Evolutionary conservation across 2,797 vertebrate species (phyloP), one percentile per base, ranked within the genome.

Genomic region (Rhinatrema bivittatum): DNA sequence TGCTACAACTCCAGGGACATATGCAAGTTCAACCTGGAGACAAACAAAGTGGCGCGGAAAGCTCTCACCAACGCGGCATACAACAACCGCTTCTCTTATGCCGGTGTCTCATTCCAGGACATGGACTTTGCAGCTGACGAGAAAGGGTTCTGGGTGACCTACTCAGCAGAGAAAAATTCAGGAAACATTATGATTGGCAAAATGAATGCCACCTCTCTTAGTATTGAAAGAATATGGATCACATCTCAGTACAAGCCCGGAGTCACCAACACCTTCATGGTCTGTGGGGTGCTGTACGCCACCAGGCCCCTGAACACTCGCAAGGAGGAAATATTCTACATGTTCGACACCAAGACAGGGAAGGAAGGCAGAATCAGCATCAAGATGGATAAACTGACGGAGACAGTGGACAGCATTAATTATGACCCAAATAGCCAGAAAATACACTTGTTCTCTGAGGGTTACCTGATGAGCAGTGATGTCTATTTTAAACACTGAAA

Each of bases 61-160:
- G 5, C 31, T 1, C 18, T 70, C 29, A 16, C 72, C 9, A 47
- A 56, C 3, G 77, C 81, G 1, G 43, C 45, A 8, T 60, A 36
- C 26, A 85, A 78, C 38, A 29, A 49, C 12, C 48, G n/a, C 10
- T 86, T 81, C 36, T 81, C 82, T 1, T 88, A 84, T 44, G 51
- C 62, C 12, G 67, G 70, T 6, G 73, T 69, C 3, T 8, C 10
- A 1, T 73, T 39, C 51, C 82, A 86, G 36, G 66, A 74, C 49
- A 18, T 47, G 2, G 39, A 43, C 26, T 39, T 27, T 22, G 25
- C 44, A 7, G 26, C 50, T 3, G 50, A 53, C 19, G 39, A 47
- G 26, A 76, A 45, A 7, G 81, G 78, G 3, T 39, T 86, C 20
- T 90, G 81, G 82, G 70, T 86, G 13, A 55, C 84, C n/a, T 88